Evolutionary conservation across 2,113 vertebrate genomes (phyloP).

Genomic region (Poeciliopsis occidentalis): DNA sequence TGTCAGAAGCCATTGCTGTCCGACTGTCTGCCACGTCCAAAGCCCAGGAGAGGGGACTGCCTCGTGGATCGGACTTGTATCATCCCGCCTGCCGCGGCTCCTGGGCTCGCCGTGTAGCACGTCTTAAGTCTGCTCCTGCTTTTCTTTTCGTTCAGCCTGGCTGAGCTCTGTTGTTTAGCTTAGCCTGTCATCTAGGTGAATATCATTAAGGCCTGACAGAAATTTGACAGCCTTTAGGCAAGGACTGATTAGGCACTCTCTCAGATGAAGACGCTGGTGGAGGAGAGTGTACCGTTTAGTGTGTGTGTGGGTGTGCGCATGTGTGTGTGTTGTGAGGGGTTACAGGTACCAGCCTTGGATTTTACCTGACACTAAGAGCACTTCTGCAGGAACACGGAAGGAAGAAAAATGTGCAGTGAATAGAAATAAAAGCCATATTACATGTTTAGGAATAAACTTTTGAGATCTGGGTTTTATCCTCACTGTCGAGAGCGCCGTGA

Average conservation of each 20-base stretch:
- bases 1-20: constrained; percentile 77
- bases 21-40: constrained; percentile 39
- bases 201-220: constrained; percentile 66
- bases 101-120: constrained; percentile 9
- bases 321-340: too few relatives aligned
- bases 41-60: constrained; percentile 50
- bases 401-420: too few relatives aligned
- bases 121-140: constrained; percentile 27
- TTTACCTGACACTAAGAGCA: too few relatives aligned
- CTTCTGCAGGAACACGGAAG: too few relatives aligned
- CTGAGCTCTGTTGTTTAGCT: constrained; percentile 48
- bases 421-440: too few relatives aligned
- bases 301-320: not conserved
- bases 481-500: too few relatives aligned
- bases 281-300: not conserved
- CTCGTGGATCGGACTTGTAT: constrained; percentile 25
- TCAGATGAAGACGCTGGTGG: constrained; percentile 37
- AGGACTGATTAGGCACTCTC: constrained; percentile 68
- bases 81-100: constrained; percentile 22
- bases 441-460: too few relatives aligned
- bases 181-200: constrained; percentile 75
- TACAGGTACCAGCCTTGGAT: too few relatives aligned
- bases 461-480: too few relatives aligned
- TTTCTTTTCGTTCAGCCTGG: constrained; percentile 18
- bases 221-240: constrained; percentile 57